Conservation (phyloP, 1,140 invertebrate genomes). For the Arctopsyche grandis region DNA sequence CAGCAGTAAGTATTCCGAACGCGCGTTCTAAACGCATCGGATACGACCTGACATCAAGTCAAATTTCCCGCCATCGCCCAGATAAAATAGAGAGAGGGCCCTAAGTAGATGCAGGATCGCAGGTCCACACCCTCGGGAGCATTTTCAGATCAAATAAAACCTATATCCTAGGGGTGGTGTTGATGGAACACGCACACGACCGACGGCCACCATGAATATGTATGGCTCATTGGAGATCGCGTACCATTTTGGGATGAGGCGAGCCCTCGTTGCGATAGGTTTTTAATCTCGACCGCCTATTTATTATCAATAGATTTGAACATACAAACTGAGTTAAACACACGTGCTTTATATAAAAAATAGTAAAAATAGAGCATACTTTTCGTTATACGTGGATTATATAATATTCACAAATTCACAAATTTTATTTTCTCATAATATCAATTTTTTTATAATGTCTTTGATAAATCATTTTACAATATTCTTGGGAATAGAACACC, state of each 20-base stretch:
- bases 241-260: not conserved
- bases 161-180: constrained; percentile 16
- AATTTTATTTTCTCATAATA: too few species aligned
- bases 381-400: too few species aligned
- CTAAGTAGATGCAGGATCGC: constrained; percentile 26
- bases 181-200: constrained; percentile 26
- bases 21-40: not conserved
- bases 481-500: too few species aligned
- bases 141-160: constrained; percentile 28
- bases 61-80: not conserved
- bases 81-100: not conserved
- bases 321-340: too few species aligned
- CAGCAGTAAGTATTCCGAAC: not conserved
- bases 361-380: too few species aligned
- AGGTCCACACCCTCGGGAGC: not conserved
- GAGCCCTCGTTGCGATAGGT: not conserved
- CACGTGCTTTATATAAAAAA: too few species aligned
- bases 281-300: constrained; percentile 8
- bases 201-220: constrained; percentile 26
- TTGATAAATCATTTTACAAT: too few species aligned
- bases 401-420: too few species aligned
- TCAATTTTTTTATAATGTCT: too few species aligned
- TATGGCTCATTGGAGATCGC: constrained; percentile 6
- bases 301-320: too few species aligned
- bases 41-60: constrained; percentile 15